A percentile compares a stretch with the other conserved stretches of the same genome.
Conservation (phyloP, 2,888 invertebrate genomes). For the Tricholauxania praeusta region DNA sequence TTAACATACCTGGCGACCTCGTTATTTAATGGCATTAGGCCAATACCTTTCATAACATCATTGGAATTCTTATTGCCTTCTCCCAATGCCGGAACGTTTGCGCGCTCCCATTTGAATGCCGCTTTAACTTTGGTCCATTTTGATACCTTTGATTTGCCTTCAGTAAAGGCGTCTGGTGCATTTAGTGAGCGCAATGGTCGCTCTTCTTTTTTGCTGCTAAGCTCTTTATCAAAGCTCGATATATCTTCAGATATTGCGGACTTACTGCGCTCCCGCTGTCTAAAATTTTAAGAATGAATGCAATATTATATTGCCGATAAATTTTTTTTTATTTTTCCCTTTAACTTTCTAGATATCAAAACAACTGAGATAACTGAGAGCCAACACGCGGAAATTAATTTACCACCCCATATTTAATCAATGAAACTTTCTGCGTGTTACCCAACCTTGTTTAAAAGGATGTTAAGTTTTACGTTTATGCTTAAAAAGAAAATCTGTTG, state of each 20-base stretch:
- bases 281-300: slow-evolving; percentile 25
- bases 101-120: slow-evolving; percentile 88
- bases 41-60: slow-evolving; percentile 60
- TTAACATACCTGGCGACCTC: slow-evolving; percentile 67
- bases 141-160: slow-evolving; percentile 70
- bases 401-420: too few species aligned
- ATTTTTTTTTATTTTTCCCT: too few species aligned
- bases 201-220: background rate
- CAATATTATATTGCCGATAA: too few species aligned
- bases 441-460: too few species aligned
- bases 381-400: too few species aligned
- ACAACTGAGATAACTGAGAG: too few species aligned
- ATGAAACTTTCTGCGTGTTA: too few species aligned
- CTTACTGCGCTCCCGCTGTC: slow-evolving; percentile 74
- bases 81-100: slow-evolving; percentile 69
- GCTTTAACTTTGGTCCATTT: slow-evolving; percentile 93
- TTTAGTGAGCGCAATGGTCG: slow-evolving; percentile 32
- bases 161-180: slow-evolving; percentile 63
- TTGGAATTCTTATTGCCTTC: slow-evolving; percentile 58
- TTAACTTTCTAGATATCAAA: too few species aligned
- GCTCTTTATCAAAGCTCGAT: slow-evolving; percentile 61
- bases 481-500: too few species aligned
- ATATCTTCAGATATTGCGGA: slow-evolving; percentile 77
- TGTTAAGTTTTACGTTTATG: too few species aligned
- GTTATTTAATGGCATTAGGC: slow-evolving; percentile 68